Percentiles rank a stretch among this genome's conserved stretches.
Evolutionary conservation across 1,140 invertebrate genomes (phyloP).

Genomic region (Polypedilum pembai): DNA sequence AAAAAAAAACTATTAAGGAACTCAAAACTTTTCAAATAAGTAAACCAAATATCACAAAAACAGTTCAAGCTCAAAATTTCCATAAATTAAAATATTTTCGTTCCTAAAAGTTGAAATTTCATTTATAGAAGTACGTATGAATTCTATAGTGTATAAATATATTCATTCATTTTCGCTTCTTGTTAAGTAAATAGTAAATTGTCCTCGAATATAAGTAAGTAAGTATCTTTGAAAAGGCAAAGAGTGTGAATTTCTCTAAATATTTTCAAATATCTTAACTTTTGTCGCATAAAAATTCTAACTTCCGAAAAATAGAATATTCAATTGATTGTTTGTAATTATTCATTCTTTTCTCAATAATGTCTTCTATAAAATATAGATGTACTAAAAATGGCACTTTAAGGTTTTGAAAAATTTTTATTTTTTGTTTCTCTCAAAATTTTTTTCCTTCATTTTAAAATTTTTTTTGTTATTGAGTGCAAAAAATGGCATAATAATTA

Average conservation of each 20-base stretch:
- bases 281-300: not conserved
- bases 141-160: no score
- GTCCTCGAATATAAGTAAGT: no score
- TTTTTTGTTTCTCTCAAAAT: not conserved
- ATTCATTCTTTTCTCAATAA: not conserved
- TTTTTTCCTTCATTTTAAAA: not conserved
- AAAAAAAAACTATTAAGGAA: no score
- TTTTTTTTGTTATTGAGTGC: slow-evolving; percentile 4
- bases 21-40: no score
- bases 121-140: no score
- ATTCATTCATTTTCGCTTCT: no score
- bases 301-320: slow-evolving; percentile 11
- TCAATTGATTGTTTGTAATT: slow-evolving; percentile 4
- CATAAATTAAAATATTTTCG: no score
- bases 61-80: no score
- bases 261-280: not conserved
- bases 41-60: no score
- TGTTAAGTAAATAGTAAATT: no score
- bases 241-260: not conserved
- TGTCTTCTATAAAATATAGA: slow-evolving; percentile 10
- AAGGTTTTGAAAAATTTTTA: not conserved
- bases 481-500: not conserved
- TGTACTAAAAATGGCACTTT: slow-evolving; percentile 13
- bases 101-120: no score
- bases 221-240: not conserved